phyloP scores from a whole-genome alignment of 2,797 vertebrate genomes.

The Cuniculus paca region DNA sequence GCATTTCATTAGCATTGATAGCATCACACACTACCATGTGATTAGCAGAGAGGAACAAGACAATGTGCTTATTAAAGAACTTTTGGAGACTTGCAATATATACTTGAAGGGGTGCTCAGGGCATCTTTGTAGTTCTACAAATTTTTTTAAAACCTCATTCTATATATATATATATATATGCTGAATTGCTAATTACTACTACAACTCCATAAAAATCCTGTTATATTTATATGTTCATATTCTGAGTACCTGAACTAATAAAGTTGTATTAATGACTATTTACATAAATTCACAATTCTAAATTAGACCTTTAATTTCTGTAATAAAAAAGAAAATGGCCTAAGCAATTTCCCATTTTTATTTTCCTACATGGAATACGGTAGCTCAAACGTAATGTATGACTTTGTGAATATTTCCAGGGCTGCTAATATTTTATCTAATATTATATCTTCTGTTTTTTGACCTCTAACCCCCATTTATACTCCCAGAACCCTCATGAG shows the following conservation, averaged over 20 bases:
- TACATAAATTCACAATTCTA: slow-evolving; percentile 80
- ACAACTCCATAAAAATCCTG: slow-evolving; percentile 67
- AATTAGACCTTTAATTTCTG: slow-evolving; percentile 80
- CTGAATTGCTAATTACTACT: slow-evolving; percentile 63
- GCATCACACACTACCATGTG: neutral
- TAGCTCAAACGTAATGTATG: slow-evolving; percentile 69
- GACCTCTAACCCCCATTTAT: slow-evolving; percentile 76
- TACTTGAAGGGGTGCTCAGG: slow-evolving; percentile 44
- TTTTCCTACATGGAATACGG: slow-evolving; percentile 77
- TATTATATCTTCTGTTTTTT: slow-evolving; percentile 79
- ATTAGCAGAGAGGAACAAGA: neutral
- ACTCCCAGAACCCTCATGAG: slow-evolving; percentile 78
- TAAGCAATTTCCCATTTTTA: slow-evolving; percentile 75
- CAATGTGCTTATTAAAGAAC: slow-evolving; percentile 2
- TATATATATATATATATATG: neutral
- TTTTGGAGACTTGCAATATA: slow-evolving; percentile 12
- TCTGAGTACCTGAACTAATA: slow-evolving; percentile 76
- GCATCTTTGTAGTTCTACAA: slow-evolving; percentile 35
- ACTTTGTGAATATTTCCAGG: slow-evolving; percentile 80
- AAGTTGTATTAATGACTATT: slow-evolving; percentile 77
- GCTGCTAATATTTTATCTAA: slow-evolving; percentile 84
- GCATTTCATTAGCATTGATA: neutral
- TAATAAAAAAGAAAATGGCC: slow-evolving; percentile 76
- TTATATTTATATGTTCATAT: slow-evolving; percentile 73
- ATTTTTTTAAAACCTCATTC: neutral